Percentiles rank a stretch among this genome's conserved stretches.
Evolutionary conservation across 2,113 vertebrate genomes (phyloP).

Genomic region (Suricata suricatta): DNA sequence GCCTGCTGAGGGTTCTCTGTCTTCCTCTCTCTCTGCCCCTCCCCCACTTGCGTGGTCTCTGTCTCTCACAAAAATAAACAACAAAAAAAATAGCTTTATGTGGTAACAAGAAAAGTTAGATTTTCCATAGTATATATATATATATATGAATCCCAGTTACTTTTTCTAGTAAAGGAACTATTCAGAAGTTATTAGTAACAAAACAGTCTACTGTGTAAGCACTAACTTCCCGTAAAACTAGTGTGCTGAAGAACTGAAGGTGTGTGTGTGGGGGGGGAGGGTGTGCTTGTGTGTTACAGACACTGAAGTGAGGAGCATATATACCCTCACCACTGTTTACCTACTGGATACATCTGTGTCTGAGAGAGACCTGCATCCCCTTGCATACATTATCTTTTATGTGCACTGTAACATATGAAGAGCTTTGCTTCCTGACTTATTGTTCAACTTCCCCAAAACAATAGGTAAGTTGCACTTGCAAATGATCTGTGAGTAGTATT

Average conservation of each 20-base stretch:
- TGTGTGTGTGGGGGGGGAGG: not conserved
- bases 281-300: not conserved
- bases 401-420: not conserved
- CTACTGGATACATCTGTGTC: not conserved
- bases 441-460: not conserved
- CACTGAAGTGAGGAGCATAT: not conserved
- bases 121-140: not conserved
- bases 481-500: not conserved
- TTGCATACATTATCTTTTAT: not conserved
- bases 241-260: not conserved
- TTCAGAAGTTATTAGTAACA: conserved; percentile 18
- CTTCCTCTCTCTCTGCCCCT: too few species aligned
- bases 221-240: not conserved
- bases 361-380: not conserved
- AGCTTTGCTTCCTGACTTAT: not conserved
- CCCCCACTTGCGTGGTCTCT: too few species aligned
- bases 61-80: too few species aligned
- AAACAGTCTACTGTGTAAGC: not conserved
- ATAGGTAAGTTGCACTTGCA: not conserved
- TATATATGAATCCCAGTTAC: not conserved
- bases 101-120: not conserved
- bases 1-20: too few species aligned
- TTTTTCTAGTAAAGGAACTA: conserved; percentile 9
- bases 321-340: not conserved
- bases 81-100: not conserved